These are phyloP conservation scores for Sphyrna mokarran DNA, from an alignment of 2,113 vertebrate species.

Conservation along the genomic window DNA sequence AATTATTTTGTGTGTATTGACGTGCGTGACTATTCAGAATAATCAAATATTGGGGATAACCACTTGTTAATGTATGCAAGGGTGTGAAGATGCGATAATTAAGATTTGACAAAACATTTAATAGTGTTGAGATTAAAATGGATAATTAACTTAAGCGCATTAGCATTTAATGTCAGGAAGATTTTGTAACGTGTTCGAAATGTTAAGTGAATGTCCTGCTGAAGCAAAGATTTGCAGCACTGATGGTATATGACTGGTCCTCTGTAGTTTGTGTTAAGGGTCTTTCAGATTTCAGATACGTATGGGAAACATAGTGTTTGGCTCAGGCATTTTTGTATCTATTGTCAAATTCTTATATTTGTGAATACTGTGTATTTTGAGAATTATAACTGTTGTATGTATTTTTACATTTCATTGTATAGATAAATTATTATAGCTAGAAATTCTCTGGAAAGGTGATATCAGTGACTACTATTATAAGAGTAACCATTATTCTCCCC, in stretches of 20 bases:
- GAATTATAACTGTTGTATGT: background rate
- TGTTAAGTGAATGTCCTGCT: background rate
- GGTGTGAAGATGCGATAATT: slow-evolving; percentile 31
- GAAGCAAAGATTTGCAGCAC: background rate
- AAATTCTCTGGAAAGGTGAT: background rate
- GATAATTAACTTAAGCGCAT: slow-evolving; percentile 15
- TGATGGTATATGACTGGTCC: background rate
- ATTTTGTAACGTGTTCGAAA: background rate
- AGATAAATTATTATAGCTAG: background rate
- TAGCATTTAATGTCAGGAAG: background rate
- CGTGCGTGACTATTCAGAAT: background rate
- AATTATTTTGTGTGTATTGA: background rate
- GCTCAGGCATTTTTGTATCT: background rate
- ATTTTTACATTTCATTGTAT: background rate
- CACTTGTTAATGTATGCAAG: background rate
- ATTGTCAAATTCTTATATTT: background rate
- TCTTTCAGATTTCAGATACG: background rate
- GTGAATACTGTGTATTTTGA: background rate
- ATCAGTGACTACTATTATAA: background rate
- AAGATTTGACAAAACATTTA: slow-evolving; percentile 21
- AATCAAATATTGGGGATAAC: slow-evolving; percentile 18
- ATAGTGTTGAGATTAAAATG: slow-evolving; percentile 26
- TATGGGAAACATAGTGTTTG: background rate
- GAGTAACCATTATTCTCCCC: background rate
- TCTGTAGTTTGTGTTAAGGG: background rate